Evolutionary conservation across 2,113 vertebrate genomes (phyloP).

Genomic region (Nannobrachium achirus): DNA sequence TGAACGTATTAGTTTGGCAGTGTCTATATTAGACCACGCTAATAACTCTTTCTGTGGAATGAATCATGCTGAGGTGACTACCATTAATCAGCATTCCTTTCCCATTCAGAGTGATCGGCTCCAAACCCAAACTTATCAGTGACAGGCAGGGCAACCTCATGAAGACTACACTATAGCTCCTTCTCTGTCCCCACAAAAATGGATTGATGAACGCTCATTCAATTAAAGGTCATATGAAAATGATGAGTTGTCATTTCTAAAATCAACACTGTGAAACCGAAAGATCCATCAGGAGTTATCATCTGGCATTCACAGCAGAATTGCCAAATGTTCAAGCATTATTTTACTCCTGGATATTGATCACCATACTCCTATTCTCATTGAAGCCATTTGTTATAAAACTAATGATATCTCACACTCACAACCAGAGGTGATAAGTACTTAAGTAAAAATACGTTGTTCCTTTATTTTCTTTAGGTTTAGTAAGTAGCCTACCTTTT

Average conservation of each 20-base stretch:
- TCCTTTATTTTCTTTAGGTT: no score
- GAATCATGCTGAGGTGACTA: constrained; percentile 66
- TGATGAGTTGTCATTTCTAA: constrained; percentile 65
- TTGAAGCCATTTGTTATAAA: constrained; percentile 61
- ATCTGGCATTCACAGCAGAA: constrained; percentile 27
- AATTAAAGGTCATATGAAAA: constrained; percentile 68
- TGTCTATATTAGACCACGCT: constrained; percentile 23
- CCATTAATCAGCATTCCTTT: constrained; percentile 61
- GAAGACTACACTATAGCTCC: constrained; percentile 30
- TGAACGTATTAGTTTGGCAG: constrained; percentile 51
- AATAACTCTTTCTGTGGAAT: constrained; percentile 48
- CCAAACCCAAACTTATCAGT: constrained; percentile 61
- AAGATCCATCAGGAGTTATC: constrained; percentile 60
- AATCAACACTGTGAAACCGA: constrained; percentile 54
- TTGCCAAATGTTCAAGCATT: constrained; percentile 56
- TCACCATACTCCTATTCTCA: constrained; percentile 44
- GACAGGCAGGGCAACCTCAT: constrained; percentile 34
- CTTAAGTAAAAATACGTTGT: no score
- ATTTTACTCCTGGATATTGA: constrained; percentile 52
- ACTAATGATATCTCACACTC: constrained; percentile 66
- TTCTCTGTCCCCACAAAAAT: constrained; percentile 29
- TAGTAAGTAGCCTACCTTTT: no score
- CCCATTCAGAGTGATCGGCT: constrained; percentile 52
- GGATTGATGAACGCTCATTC: constrained; percentile 42
- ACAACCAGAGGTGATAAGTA: constrained; percentile 12